Evolutionary conservation across 2,888 invertebrate genomes (phyloP).

Genomic region (Synergus umbraculus): DNA sequence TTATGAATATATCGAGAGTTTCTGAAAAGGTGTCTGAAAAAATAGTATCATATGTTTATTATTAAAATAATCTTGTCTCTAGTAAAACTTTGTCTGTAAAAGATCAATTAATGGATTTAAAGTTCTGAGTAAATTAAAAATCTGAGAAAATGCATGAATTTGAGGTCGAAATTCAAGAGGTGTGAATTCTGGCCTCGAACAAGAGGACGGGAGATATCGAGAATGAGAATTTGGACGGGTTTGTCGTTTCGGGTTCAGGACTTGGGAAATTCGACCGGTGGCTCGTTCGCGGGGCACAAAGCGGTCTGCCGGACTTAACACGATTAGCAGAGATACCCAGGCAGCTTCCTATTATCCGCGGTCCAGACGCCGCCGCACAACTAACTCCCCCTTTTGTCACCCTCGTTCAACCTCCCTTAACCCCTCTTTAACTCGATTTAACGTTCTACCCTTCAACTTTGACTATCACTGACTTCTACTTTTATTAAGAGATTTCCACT

Average conservation of each 20-base stretch:
- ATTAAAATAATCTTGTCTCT: no score
- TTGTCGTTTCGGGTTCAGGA: conserved; percentile 59
- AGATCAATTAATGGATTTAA: background rate
- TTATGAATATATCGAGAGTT: background rate
- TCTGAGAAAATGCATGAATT: background rate
- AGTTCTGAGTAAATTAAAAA: background rate
- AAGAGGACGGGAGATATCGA: conserved; percentile 37
- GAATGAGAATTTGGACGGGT: conserved; percentile 42
- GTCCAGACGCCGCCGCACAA: conserved; percentile 71
- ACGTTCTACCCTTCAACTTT: conserved; percentile 45
- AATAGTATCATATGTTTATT: no score
- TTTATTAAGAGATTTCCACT: conserved; percentile 12
- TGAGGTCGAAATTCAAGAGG: background rate
- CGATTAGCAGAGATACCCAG: conserved; percentile 76
- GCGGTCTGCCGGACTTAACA: conserved; percentile 76
- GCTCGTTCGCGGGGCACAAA: conserved; percentile 68
- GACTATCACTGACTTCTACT: conserved; percentile 42
- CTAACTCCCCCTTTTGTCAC: conserved; percentile 49
- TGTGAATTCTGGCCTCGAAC: background rate
- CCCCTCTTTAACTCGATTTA: conserved; percentile 54
- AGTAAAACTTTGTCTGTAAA: no score
- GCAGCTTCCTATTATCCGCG: conserved; percentile 74
- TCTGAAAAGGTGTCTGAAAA: background rate
- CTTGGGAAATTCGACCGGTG: conserved; percentile 69
- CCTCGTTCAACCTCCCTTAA: conserved; percentile 48